Evolutionary conservation across 2,113 vertebrate genomes (phyloP).

Genomic region (Cygnus atratus): DNA sequence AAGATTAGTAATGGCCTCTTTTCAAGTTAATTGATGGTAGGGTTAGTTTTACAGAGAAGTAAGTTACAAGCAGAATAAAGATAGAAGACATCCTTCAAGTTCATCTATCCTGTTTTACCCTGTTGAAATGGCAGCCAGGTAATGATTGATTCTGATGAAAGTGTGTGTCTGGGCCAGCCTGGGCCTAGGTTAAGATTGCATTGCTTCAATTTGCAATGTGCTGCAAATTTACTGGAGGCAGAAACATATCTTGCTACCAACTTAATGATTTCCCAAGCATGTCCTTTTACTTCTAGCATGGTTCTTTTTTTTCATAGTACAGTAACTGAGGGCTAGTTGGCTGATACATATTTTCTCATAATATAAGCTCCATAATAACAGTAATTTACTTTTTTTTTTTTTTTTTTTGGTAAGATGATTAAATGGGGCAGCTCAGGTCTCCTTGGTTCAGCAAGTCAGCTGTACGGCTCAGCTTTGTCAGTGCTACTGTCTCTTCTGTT

Average conservation of each 20-base stretch:
- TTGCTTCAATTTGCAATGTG: background rate
- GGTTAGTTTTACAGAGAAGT: background rate
- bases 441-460: background rate
- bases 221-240: background rate
- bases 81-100: background rate
- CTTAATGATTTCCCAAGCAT: background rate
- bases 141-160: background rate
- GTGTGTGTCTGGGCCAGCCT: background rate
- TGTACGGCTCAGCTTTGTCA: background rate
- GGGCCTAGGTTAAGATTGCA: background rate
- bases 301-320: background rate
- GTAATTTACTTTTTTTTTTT: background rate
- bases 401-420: background rate
- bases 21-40: background rate
- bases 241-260: background rate
- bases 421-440: background rate
- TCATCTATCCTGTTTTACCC: background rate
- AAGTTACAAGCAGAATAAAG: background rate
- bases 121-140: background rate
- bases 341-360: background rate
- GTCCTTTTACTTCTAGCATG: background rate
- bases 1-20: background rate
- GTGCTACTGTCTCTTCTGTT: background rate
- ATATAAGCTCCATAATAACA: background rate
- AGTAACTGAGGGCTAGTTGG: background rate